Evolutionary conservation across 2,113 vertebrate species (phyloP).

Genomic region (Castor canadensis): DNA sequence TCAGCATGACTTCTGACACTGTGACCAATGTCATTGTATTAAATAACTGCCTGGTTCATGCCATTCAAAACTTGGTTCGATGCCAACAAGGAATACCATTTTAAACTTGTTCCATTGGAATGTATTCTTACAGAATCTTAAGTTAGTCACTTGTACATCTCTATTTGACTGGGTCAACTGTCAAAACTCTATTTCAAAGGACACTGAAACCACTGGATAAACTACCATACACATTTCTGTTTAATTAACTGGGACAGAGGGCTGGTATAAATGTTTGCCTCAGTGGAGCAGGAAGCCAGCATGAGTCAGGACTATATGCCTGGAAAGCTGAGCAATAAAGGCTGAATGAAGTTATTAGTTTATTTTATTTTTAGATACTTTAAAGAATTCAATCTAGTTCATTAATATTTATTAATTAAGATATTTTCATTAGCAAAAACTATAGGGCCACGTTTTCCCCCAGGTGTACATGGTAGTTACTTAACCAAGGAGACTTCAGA

Average conservation of each 20-base stretch:
- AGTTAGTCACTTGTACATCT: neutral
- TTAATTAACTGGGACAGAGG: neutral
- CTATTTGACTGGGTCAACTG: neutral
- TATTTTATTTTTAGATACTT: slow-evolving; percentile 42
- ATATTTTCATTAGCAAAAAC: neutral
- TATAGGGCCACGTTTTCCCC: neutral
- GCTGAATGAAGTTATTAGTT: neutral
- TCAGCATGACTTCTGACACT: neutral
- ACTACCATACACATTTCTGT: neutral
- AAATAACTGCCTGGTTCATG: neutral
- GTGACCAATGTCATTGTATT: neutral
- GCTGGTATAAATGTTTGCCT: neutral
- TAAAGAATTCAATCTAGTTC: slow-evolving; percentile 16
- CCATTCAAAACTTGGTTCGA: neutral
- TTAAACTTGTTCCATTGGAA: slow-evolving; percentile 11
- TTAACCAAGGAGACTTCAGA: neutral
- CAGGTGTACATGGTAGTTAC: neutral
- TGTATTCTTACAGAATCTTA: neutral
- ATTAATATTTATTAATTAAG: slow-evolving; percentile 39
- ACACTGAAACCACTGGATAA: neutral
- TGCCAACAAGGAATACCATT: neutral
- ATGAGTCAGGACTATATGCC: neutral
- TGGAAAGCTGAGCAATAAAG: neutral
- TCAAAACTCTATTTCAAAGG: neutral
- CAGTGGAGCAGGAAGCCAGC: neutral